Conservation (phyloP, 2,888 invertebrate species). For the Caenorhabditis auriculariae region DNA sequence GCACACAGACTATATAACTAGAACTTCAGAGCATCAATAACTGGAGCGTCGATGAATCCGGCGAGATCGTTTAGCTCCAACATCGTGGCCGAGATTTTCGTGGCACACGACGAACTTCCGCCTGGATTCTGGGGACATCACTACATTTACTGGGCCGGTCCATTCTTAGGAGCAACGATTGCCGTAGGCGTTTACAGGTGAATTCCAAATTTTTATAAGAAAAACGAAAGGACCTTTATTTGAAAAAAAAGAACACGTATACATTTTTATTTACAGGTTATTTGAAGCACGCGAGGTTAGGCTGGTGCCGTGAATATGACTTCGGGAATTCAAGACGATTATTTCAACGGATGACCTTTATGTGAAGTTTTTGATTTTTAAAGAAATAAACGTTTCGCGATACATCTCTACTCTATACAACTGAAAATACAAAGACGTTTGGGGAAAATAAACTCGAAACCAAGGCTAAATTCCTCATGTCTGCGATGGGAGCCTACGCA, state of each 20-base stretch:
- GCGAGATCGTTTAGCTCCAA: conserved; percentile 20
- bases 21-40: conserved; percentile 22
- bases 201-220: too few relatives aligned
- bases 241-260: too few relatives aligned
- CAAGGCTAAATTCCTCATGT: too few relatives aligned
- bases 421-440: too few relatives aligned
- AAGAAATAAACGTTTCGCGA: too few relatives aligned
- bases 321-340: neutral
- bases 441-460: too few relatives aligned
- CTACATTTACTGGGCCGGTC: conserved; percentile 28
- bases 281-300: neutral
- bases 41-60: conserved; percentile 25
- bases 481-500: conserved; percentile 5
- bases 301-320: neutral
- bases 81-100: conserved; percentile 21
- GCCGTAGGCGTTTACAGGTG: conserved; percentile 15
- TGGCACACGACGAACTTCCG: conserved; percentile 12
- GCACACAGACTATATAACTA: neutral
- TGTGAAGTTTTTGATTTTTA: too few relatives aligned
- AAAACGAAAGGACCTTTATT: too few relatives aligned
- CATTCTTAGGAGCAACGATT: conserved; percentile 18
- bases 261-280: neutral
- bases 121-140: conserved; percentile 20
- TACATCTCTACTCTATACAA: too few relatives aligned
- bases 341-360: too few relatives aligned